Conservation (phyloP, 2,113 vertebrate genomes). For the Cacatua alba region DNA sequence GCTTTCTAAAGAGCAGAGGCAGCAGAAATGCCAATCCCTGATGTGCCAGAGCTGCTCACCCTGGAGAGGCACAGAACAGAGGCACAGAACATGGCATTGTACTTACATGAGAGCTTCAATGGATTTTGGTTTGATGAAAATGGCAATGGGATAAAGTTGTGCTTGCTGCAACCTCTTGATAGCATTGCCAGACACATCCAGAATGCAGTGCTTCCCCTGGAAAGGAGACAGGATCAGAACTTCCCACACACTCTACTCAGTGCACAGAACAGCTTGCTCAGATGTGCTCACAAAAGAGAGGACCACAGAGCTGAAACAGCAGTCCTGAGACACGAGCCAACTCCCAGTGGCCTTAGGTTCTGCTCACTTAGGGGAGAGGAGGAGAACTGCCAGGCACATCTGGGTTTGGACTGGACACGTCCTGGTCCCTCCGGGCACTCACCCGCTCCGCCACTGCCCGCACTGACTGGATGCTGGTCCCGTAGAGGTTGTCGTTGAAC, state of each 20-base stretch:
- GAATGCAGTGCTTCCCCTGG: constrained; percentile 97
- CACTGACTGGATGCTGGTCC: constrained; percentile 97
- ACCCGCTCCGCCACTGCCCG: constrained; percentile 96
- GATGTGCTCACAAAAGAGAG: not conserved
- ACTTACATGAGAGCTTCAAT: constrained; percentile 98
- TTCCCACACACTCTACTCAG: not conserved
- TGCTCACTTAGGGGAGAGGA: not conserved
- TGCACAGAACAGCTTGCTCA: not conserved
- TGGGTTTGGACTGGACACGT: accelerated
- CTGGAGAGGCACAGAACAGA: not conserved
- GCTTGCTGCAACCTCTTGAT: constrained; percentile 99
- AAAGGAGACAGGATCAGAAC: constrained; percentile 38
- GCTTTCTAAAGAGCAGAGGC: not conserved
- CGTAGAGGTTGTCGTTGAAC: constrained; percentile 98
- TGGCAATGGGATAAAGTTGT: constrained; percentile 96
- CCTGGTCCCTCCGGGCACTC: not conserved
- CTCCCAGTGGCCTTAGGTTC: not conserved
- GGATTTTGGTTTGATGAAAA: constrained; percentile 99
- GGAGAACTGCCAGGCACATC: accelerated
- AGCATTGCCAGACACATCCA: constrained; percentile 98
- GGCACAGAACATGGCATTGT: not conserved
- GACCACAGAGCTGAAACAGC: not conserved
- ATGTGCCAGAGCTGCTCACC: not conserved
- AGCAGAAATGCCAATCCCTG: not conserved
- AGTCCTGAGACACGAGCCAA: not conserved